Evolutionary conservation across 2,797 vertebrate species (phyloP), one percentile per base, ranked within the genome.

Genomic region (Falco columbarius): DNA sequence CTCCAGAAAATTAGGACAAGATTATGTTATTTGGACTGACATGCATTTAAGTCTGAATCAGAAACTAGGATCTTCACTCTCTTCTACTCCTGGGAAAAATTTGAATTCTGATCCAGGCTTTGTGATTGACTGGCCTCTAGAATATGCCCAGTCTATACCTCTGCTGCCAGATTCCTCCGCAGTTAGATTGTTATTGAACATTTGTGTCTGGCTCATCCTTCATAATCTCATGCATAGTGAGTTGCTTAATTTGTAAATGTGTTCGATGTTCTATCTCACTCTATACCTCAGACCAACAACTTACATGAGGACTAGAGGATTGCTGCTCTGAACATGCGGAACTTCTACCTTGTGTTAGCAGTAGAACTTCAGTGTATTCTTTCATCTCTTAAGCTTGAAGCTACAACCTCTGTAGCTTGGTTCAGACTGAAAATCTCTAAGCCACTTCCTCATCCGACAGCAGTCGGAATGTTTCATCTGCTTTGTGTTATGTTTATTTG

Each of bases 21-120:
- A 59, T 94, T 75, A 68, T 96, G 89, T 92, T 74, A 73, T 89
- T 94, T 95, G 66, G 76, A 62, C 58, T 84, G 85, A 70, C 70
- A 29, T 4, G 14, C 67, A 38, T 84, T 90, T 91, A 89, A 91
- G 89, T 70, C 76, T 80, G 86, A 92, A 80, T 75, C 63, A 76
- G 72, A 92, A 95, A 72, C 61, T 55, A 68, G 58, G 38, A 75
- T 92, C 70, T 84, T 88, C 34, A 22, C 44, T 72, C 29, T 81
- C 40, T 70, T 11, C 49, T 67, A 23, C 61, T 72, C 72, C 71
- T 52, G 83, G 81, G 81, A 76, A 89, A 89, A 84, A 76, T 82
- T 71, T 94, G 86, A 74, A 49, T 89, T 82, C 62, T 58, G 55
- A 52, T 88, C 70, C 47, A 70, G 67, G 62, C 36, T 92, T 81